Conservation (phyloP, 2,113 vertebrate genomes). For the Perccottus glenii region DNA sequence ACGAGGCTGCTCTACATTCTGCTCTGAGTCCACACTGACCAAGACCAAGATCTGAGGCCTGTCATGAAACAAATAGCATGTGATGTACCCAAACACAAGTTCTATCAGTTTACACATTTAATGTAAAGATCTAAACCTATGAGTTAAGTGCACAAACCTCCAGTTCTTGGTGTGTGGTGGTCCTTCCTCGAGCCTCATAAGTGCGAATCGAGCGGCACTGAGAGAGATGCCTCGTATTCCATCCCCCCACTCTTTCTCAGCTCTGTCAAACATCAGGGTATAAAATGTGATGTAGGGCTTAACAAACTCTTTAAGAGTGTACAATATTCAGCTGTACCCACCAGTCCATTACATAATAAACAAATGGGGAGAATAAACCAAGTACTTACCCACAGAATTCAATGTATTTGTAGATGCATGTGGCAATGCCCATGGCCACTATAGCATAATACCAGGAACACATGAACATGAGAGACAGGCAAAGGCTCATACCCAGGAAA, state of each 20-base stretch:
- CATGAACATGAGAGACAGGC: constrained; percentile 97
- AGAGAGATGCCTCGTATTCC: constrained; percentile 97
- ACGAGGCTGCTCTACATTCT: constrained; percentile 95
- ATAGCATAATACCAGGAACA: constrained; percentile 99
- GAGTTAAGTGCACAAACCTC: constrained; percentile 79
- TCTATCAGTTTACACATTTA: not conserved
- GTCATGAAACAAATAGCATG: not conserved
- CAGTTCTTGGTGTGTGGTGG: constrained; percentile 98
- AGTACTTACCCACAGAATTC: constrained; percentile 93
- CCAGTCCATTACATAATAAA: not conserved
- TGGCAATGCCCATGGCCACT: constrained; percentile 93
- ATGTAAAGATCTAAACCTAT: not conserved
- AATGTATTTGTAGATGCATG: constrained; percentile 99
- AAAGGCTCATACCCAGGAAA: constrained; percentile 98
- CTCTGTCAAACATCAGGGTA: constrained; percentile 75
- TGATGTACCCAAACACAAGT: not conserved
- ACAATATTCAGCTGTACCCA: not conserved
- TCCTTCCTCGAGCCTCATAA: constrained; percentile 94
- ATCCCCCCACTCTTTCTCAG: constrained; percentile 98
- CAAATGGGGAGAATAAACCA: too few species aligned
- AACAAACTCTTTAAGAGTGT: not conserved
- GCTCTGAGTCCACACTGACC: constrained; percentile 89
- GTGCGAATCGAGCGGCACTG: constrained; percentile 92
- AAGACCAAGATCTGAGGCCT: constrained; percentile 96
- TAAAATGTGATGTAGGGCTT: not conserved